Conservation (phyloP, 2,888 invertebrate genomes). For the Pandemis cinnamomeana region DNA sequence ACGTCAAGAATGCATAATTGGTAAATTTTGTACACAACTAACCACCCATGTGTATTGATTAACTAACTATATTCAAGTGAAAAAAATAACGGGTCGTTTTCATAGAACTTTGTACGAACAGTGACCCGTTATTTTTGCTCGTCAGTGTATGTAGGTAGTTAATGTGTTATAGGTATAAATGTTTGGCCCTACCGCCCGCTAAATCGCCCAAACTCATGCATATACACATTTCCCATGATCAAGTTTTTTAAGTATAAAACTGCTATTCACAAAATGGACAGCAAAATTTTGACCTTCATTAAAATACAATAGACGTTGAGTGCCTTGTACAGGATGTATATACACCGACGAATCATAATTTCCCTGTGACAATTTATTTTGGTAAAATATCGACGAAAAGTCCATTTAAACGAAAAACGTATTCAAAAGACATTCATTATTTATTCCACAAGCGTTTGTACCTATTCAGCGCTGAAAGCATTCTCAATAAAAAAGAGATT, state of each 20-base stretch:
- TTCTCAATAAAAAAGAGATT: slow-evolving; percentile 7
- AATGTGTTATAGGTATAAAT: too few relatives aligned
- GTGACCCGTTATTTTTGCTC: too few relatives aligned
- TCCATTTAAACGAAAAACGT: slow-evolving; percentile 15
- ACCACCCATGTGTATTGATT: too few relatives aligned
- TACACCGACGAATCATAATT: slow-evolving; percentile 24
- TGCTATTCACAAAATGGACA: background rate
- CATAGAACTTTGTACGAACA: too few relatives aligned
- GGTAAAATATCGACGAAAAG: slow-evolving; percentile 28
- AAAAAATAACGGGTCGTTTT: too few relatives aligned
- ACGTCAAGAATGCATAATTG: too few relatives aligned
- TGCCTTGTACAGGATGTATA: slow-evolving; percentile 6
- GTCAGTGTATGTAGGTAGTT: too few relatives aligned
- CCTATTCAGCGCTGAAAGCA: slow-evolving; percentile 18
- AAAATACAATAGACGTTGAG: slow-evolving; percentile 1
- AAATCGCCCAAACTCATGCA: too few relatives aligned
- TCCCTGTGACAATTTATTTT: slow-evolving; percentile 21
- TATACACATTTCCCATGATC: too few relatives aligned
- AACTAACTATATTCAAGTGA: too few relatives aligned
- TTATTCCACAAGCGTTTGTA: slow-evolving; percentile 20
- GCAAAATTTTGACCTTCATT: background rate
- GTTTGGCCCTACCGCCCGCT: too few relatives aligned
- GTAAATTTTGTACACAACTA: too few relatives aligned
- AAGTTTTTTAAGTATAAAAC: background rate
- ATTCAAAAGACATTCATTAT: slow-evolving; percentile 27